Base-by-base conservation (phyloP, 2,113 vertebrate genomes). In the Podiceps cristatus region DNA sequence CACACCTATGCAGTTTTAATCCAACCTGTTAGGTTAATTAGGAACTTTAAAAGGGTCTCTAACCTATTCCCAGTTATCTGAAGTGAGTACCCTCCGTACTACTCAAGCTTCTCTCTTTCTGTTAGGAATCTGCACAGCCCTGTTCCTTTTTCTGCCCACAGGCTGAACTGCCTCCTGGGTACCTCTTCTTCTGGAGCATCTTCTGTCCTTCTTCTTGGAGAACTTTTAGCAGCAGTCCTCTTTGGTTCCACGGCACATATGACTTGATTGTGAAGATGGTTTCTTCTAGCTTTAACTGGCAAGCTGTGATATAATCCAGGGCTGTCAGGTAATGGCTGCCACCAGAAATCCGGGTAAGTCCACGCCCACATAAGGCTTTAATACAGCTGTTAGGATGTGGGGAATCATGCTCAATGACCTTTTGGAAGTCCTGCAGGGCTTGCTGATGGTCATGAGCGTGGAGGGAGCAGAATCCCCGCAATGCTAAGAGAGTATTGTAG, bases 261-360 rank as follows among this genome's bases (percentile, higher is more conserved):
- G 99, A 98, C 91, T 99, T 99, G 82, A 99, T 96, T 4, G 98
- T 98, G 67, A 99, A 96, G 37, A 98, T 97, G 2, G 99, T 97
- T 88, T 99, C 99, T 12, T 99, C 99, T 23, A 98, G 97, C 72
- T 98, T 98, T 62, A 99, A 84, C 68, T 97, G 95, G 94, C 98
- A 99, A 37, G 99, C 99, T 2, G 99, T 99, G 95, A 99, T 97
- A 29, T 99, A 99, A 97, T 99, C 99, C 73, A 99, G 96, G 18
- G 98, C 98, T 6, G 99, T 98, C 95, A 99, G 97, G 92, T 99
- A 99, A 50, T 98, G 90, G 79, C 96, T 98, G 58, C 98, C 98
- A 1, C 85, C 97, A 96, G 98, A 97, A 98, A 99, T 98, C 4
- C 99, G 98, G 73, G 99, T 91, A 72, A 99, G 98, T 15, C 99